phyloP scores from a whole-genome alignment of 2,888 invertebrate genomes.

The Ormyrus pomaceus region DNA sequence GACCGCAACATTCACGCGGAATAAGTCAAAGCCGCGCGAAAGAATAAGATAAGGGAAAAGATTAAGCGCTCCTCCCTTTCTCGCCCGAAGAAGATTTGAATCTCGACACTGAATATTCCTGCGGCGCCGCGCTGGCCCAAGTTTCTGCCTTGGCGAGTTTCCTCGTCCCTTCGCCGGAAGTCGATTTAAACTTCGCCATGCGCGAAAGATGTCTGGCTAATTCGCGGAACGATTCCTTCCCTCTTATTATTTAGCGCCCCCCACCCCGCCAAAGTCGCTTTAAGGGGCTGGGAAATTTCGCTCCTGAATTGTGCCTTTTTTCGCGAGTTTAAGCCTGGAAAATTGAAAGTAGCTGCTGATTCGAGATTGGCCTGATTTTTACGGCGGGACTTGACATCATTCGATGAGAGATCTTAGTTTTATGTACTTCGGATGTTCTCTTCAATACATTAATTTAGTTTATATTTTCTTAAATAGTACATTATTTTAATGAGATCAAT shows the following conservation, averaged over 20 bases:
- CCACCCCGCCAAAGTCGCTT: neutral
- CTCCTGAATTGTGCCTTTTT: neutral
- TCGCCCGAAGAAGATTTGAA: slow-evolving; percentile 50
- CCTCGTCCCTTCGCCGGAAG: slow-evolving; percentile 40
- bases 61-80: slow-evolving; percentile 46
- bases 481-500: too few relatives aligned
- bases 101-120: slow-evolving; percentile 56
- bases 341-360: slow-evolving; percentile 20
- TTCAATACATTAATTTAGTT: too few relatives aligned
- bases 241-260: slow-evolving; percentile 23
- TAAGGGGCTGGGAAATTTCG: too few relatives aligned
- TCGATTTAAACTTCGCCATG: slow-evolving; percentile 55
- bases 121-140: slow-evolving; percentile 55
- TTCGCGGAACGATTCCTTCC: slow-evolving; percentile 45
- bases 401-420: too few relatives aligned
- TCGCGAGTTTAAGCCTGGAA: neutral
- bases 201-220: slow-evolving; percentile 54
- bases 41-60: slow-evolving; percentile 33
- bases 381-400: neutral
- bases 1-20: neutral
- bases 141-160: slow-evolving; percentile 59
- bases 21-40: neutral
- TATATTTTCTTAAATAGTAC: too few relatives aligned
- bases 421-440: too few relatives aligned
- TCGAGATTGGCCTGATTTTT: slow-evolving; percentile 12